Conservation (phyloP, 2,888 invertebrate genomes). For the Trichopria drosophilae region DNA sequence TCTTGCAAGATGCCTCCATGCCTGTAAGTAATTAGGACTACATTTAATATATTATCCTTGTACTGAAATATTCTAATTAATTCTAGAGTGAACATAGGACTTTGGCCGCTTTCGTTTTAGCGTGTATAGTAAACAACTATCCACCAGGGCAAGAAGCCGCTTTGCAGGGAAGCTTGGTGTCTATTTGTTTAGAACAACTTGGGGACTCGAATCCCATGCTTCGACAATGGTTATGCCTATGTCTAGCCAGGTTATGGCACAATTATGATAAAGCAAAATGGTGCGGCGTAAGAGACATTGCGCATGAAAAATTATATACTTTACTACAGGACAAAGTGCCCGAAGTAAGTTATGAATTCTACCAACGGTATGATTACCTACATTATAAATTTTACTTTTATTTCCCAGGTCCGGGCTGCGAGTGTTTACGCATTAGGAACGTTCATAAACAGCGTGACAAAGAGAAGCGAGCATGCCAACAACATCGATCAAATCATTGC, state of each 20-base stretch:
- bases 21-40: conserved; percentile 62
- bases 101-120: conserved; percentile 91
- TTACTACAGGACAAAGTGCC: conserved; percentile 81
- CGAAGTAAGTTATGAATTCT: conserved; percentile 66
- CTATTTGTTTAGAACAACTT: conserved; percentile 89
- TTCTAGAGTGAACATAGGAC: conserved; percentile 80
- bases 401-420: conserved; percentile 78
- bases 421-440: conserved; percentile 94
- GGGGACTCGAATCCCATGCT: conserved; percentile 69
- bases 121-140: conserved; percentile 90
- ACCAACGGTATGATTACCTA: conserved; percentile 4
- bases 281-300: conserved; percentile 93
- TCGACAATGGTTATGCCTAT: conserved; percentile 88
- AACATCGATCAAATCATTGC: conserved; percentile 92
- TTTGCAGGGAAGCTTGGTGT: conserved; percentile 84
- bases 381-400: conserved; percentile 13
- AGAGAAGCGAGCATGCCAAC: conserved; percentile 89
- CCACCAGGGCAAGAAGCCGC: conserved; percentile 88
- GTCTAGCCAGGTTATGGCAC: conserved; percentile 88
- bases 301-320: conserved; percentile 91
- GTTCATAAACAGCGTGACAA: conserved; percentile 81
- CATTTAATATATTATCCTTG: conserved; percentile 8
- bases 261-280: conserved; percentile 86
- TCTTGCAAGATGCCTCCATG: conserved; percentile 84
- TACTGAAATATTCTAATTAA: conserved; percentile 12